These are phyloP conservation scores for Piscicola geometra DNA, from an alignment of 2,888 invertebrate genomes.

Conservation along the genomic window DNA sequence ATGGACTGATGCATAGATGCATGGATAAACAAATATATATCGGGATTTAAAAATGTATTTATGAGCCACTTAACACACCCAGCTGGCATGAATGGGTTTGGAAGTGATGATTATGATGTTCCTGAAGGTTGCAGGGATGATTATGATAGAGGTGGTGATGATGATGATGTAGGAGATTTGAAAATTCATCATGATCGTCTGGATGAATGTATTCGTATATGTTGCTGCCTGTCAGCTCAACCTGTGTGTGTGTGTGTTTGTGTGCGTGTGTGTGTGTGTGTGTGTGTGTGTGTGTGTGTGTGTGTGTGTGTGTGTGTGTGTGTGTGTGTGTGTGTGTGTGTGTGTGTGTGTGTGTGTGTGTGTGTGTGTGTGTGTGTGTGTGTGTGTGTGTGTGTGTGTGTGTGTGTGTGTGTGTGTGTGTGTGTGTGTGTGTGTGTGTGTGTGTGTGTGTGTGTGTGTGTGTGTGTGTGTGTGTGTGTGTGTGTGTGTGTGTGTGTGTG, in stretches of 20 bases:
- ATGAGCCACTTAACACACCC: too few relatives aligned
- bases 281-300: conserved; percentile 19
- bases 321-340: conserved; percentile 55
- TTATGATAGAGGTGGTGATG: not conserved
- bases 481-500: conserved; percentile 19
- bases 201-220: conserved; percentile 38
- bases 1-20: too few relatives aligned
- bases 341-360: conserved; percentile 19
- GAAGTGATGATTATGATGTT: too few relatives aligned
- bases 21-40: too few relatives aligned
- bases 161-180: conserved; percentile 16
- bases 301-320: conserved; percentile 49
- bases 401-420: conserved; percentile 19
- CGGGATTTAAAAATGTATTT: too few relatives aligned
- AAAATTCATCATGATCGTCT: conserved; percentile 37
- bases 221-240: conserved; percentile 38
- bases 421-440: conserved; percentile 19
- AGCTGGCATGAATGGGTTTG: too few relatives aligned
- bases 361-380: conserved; percentile 19
- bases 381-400: conserved; percentile 19
- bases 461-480: conserved; percentile 19
- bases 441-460: conserved; percentile 19
- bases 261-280: conserved; percentile 13
- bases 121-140: not conserved
- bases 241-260: conserved; percentile 15